These are phyloP conservation scores for Amblyjoppa fuscipennis DNA, from an alignment of 2,888 invertebrate species.

Conservation along the genomic window DNA sequence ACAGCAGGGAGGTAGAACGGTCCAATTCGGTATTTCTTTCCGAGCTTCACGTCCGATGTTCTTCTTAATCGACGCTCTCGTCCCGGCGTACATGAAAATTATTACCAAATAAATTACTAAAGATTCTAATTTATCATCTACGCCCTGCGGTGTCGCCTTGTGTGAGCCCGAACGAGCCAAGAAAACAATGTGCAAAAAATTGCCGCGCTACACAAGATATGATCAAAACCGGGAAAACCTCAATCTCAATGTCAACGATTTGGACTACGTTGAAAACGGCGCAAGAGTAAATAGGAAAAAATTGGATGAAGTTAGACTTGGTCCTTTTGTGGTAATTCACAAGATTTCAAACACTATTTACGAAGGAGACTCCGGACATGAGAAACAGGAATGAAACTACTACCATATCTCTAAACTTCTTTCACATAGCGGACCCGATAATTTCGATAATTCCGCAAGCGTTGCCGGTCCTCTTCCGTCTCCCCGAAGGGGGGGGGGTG, in stretches of 20 bases:
- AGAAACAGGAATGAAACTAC: conserved; percentile 60
- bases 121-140: too few relatives aligned
- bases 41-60: too few relatives aligned
- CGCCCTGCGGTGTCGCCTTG: too few relatives aligned
- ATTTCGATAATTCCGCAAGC: conserved; percentile 37
- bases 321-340: conserved; percentile 61
- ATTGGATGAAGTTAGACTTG: conserved; percentile 67
- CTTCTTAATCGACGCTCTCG: too few relatives aligned
- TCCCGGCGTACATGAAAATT: too few relatives aligned
- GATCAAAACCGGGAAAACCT: conserved; percentile 66
- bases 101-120: too few relatives aligned
- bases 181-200: too few relatives aligned
- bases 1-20: too few relatives aligned
- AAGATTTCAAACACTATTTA: conserved; percentile 64
- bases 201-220: conserved; percentile 31
- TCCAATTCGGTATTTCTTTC: too few relatives aligned
- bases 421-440: conserved; percentile 40
- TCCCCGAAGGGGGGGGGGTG: too few relatives aligned
- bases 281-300: conserved; percentile 69
- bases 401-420: conserved; percentile 61
- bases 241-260: conserved; percentile 64
- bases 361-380: conserved; percentile 59
- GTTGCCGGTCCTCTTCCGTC: conserved; percentile 21
- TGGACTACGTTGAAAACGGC: conserved; percentile 71
- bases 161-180: too few relatives aligned